Evolutionary conservation across 2,888 invertebrate species (phyloP), one percentile per base, ranked within the genome.

Genomic region (Chymomyza fuscimana): DNA sequence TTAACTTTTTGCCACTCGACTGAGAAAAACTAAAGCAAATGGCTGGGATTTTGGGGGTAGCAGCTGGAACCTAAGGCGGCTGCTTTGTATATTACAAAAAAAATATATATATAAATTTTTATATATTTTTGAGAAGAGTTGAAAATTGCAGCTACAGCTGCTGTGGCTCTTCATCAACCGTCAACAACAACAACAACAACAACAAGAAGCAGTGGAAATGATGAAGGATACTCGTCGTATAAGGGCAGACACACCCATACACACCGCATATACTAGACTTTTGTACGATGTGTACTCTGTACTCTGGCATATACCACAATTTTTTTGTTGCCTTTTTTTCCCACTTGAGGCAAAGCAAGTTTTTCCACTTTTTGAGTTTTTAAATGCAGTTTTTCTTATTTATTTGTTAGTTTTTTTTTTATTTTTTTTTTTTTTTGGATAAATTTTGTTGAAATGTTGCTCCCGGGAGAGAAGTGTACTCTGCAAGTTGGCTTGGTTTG

Each of bases 1-100:
- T 86, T 86, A 87, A 87, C 86, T 86, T 86, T 86, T 86, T 86
- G 86, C 88, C 88, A 86, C 86, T 86, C 78, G 78, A 79, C 83
- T 77, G 72, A 73, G 67, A 56, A 67, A 77, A 85, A 81, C 83
- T 78, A 72, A 69, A 66, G 70, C 68, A 74, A 76, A 58, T 40
- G 67, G 36, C 59, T 16, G 36, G 52, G 22, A 22, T n/a, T n/a
- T 10, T 15, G 19, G 15, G n/a, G 50, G 16, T 9, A 19, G n/a
- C 46, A 19, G 16, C 46, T 10, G 36, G 15, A n/a, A 15, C 58
- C 58, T 19, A 16, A 54, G 52, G 52, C 52, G 16, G 54, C n/a
- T 63, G 40, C 63, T 63, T 63, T 51, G 62, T 16, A 40, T 40
- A 36, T 32, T 62, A 22, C 36, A 19, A 46, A 46, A 46, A 46